Conservation (phyloP, 2,888 invertebrate species). For the Drosophila borborema region DNA sequence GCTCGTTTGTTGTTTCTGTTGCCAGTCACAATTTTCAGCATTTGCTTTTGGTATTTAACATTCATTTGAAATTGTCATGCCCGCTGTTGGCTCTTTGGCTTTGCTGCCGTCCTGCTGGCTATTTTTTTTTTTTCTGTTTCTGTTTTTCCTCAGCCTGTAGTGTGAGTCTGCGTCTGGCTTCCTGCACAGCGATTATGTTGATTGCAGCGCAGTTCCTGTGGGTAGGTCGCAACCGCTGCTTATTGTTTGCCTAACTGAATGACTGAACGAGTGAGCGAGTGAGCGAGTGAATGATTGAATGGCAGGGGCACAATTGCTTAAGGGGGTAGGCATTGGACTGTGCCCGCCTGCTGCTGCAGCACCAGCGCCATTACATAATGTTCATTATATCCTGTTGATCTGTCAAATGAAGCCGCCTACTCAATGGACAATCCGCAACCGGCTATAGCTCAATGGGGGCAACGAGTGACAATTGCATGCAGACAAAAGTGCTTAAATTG, state of each 20-base stretch:
- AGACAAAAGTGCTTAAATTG: slow-evolving; percentile 48
- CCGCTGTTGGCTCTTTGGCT: slow-evolving; percentile 54
- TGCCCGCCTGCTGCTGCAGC: slow-evolving; percentile 22
- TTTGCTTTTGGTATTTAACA: slow-evolving; percentile 71
- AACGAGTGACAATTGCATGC: slow-evolving; percentile 25
- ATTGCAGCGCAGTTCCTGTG: slow-evolving; percentile 79
- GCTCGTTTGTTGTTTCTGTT: slow-evolving; percentile 60
- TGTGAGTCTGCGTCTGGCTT: slow-evolving; percentile 36
- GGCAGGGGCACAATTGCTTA: slow-evolving; percentile 53
- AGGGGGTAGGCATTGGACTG: not conserved
- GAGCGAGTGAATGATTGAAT: slow-evolving; percentile 61
- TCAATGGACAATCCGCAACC: slow-evolving; percentile 47
- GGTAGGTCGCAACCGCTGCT: slow-evolving; percentile 53
- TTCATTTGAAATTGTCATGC: slow-evolving; percentile 78
- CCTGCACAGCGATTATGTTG: slow-evolving; percentile 80
- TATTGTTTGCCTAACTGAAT: slow-evolving; percentile 79
- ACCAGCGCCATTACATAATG: slow-evolving; percentile 71
- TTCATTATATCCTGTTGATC: slow-evolving; percentile 81
- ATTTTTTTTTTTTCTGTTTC: not conserved
- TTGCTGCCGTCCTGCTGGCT: slow-evolving; percentile 10
- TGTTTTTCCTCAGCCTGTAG: not conserved
- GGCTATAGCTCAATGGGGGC: not conserved
- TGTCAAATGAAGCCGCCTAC: slow-evolving; percentile 63
- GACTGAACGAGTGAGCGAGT: slow-evolving; percentile 63
- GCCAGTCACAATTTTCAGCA: slow-evolving; percentile 44